phyloP scores from a whole-genome alignment of 2,113 vertebrate species.

The Festucalex cinctus region DNA sequence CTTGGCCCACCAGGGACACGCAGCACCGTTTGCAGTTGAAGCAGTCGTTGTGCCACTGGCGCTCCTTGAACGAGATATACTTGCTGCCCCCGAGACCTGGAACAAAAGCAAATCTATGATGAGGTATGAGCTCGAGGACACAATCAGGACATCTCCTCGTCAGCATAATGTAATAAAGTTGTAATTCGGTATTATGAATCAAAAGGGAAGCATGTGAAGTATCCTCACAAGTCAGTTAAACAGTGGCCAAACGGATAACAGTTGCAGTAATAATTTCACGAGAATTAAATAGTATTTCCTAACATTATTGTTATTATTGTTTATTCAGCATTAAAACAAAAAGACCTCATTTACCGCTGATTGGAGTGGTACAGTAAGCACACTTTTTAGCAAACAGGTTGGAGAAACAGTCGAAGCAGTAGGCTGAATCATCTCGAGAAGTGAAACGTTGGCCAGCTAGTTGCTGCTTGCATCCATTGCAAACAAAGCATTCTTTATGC shows the following conservation, averaged over 20 bases:
- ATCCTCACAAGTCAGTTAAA: neutral
- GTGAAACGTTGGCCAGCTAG: slow-evolving; percentile 91
- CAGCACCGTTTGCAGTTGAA: slow-evolving; percentile 98
- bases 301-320: no score
- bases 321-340: no score
- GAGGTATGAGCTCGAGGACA: neutral
- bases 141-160: neutral
- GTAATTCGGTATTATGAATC: neutral
- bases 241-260: neutral
- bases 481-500: slow-evolving; percentile 96
- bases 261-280: neutral
- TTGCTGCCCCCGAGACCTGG: slow-evolving; percentile 93
- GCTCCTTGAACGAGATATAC: slow-evolving; percentile 97
- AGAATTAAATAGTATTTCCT: no score
- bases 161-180: neutral
- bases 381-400: slow-evolving; percentile 95
- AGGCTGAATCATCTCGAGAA: slow-evolving; percentile 88
- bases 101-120: neutral
- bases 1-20: slow-evolving; percentile 90
- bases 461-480: slow-evolving; percentile 88
- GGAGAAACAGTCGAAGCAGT: slow-evolving; percentile 94
- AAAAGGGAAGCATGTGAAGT: neutral
- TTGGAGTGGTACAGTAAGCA: slow-evolving; percentile 91
- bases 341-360: slow-evolving; percentile 79
- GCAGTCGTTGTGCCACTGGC: slow-evolving; percentile 98